These are phyloP conservation scores for Tetheella fluctuosa DNA, from an alignment of 2,888 invertebrate species.

Conservation along the genomic window DNA sequence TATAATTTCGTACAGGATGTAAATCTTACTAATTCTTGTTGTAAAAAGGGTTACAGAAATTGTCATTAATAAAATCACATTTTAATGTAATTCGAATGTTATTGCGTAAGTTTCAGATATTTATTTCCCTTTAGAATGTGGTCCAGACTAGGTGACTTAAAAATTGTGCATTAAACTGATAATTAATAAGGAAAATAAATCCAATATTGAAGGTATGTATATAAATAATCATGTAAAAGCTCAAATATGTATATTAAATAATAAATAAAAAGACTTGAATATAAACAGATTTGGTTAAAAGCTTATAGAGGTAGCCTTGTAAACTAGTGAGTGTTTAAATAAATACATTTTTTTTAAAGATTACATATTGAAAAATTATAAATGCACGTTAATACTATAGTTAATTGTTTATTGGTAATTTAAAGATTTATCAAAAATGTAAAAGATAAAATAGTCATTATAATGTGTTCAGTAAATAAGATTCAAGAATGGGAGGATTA, in stretches of 20 bases:
- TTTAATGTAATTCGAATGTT: slow-evolving; percentile 36
- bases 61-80: slow-evolving; percentile 27
- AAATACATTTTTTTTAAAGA: slow-evolving; percentile 38
- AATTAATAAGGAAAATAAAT: slow-evolving; percentile 65
- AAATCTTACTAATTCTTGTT: slow-evolving; percentile 36
- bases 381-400: slow-evolving; percentile 55
- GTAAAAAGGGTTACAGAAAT: slow-evolving; percentile 43
- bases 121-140: slow-evolving; percentile 74
- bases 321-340: slow-evolving; percentile 66
- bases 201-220: slow-evolving; percentile 61
- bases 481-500: slow-evolving; percentile 19
- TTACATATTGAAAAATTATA: slow-evolving; percentile 58
- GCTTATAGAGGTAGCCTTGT: slow-evolving; percentile 73
- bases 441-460: slow-evolving; percentile 51
- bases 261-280: slow-evolving; percentile 78
- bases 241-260: slow-evolving; percentile 71
- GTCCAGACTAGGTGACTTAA: slow-evolving; percentile 84
- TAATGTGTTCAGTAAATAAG: slow-evolving; percentile 76
- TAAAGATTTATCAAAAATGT: slow-evolving; percentile 58
- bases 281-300: slow-evolving; percentile 67
- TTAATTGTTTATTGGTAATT: slow-evolving; percentile 53
- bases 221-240: slow-evolving; percentile 77
- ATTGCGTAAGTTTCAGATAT: slow-evolving; percentile 31
- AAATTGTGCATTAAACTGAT: slow-evolving; percentile 77
- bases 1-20: slow-evolving; percentile 38